Evolutionary conservation across 2,113 vertebrate species (phyloP), one percentile per base, ranked within the genome.

Genomic region (Scomber colias): DNA sequence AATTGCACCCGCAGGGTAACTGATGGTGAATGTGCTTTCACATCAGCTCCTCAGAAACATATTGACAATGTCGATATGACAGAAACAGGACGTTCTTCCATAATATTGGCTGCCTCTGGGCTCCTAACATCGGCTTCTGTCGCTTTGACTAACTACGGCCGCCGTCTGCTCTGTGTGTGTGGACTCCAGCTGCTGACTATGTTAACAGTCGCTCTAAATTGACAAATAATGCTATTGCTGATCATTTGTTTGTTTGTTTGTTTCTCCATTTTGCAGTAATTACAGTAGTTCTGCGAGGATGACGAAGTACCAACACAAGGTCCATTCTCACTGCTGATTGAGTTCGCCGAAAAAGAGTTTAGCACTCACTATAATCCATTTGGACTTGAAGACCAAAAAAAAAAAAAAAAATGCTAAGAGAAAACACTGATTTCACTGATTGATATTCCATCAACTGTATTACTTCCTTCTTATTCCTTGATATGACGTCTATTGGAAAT

Each of bases 261-360:
- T 90, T 84, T 95, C 85, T 95, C 82, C 93, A 93, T 85, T 96
- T 96, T 97, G 87, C 96, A 98, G 97, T 96, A 95, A 93, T 97
- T 82, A 80, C 79, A 66, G 95, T 96, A 96, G 85, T 95, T 96
- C 96, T 90, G 91, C 94, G 84, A 44, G 94, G 94, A 96, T 92
- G 94, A 93, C 92, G 94, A 92, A 54, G 69, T 87, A 85, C 91
- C 92, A 83, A 77, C 73, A 88, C 86, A 82, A 81, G 84, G 89
- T 93, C 94, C 92, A 91, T 91, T 93, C 84, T 94, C 95, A 91
- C 94, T 82, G 93, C 95, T 93, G 80, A 91, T 91, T 93, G 90
- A 90, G 90, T 93, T 93, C 84, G 74, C 86, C 91, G 68, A 40
- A 89, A 87, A 78, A 89, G 90, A 75, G 87, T 91, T 27, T 95